phyloP scores from a whole-genome alignment of 2,888 invertebrate species.

The Halictus quadricinctus region DNA sequence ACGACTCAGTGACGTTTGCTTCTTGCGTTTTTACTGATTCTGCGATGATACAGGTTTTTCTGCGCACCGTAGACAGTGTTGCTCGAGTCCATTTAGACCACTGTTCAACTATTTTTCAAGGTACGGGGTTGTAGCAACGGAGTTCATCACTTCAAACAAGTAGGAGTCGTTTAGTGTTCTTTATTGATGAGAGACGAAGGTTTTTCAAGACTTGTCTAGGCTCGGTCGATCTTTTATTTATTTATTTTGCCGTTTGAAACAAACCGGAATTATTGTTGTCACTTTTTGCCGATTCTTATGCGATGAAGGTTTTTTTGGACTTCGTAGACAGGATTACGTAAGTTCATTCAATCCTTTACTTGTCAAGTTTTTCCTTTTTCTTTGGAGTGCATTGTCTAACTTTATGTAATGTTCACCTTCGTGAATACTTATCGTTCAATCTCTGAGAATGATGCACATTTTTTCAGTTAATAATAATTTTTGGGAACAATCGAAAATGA shows the following conservation, averaged over 20 bases:
- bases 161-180: neutral
- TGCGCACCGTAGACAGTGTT: neutral
- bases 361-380: too few species aligned
- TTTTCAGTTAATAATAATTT: too few species aligned
- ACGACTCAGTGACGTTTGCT: too few species aligned
- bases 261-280: neutral
- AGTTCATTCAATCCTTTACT: too few species aligned
- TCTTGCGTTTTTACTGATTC: neutral
- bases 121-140: neutral
- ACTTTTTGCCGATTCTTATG: neutral
- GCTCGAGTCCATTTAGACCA: neutral
- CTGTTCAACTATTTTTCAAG: neutral
- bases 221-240: too few species aligned
- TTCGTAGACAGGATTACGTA: neutral
- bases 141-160: neutral
- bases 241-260: too few species aligned
- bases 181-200: neutral
- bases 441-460: too few species aligned
- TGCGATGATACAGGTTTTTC: neutral
- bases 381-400: too few species aligned
- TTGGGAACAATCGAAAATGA: too few species aligned
- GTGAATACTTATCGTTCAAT: too few species aligned
- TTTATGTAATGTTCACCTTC: too few species aligned
- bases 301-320: neutral
- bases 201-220: neutral